Percentiles rank a stretch among this genome's conserved stretches.
These are phyloP conservation scores for Thermophis baileyi DNA, from an alignment of 2,113 vertebrate species.

Conservation along the genomic window DNA sequence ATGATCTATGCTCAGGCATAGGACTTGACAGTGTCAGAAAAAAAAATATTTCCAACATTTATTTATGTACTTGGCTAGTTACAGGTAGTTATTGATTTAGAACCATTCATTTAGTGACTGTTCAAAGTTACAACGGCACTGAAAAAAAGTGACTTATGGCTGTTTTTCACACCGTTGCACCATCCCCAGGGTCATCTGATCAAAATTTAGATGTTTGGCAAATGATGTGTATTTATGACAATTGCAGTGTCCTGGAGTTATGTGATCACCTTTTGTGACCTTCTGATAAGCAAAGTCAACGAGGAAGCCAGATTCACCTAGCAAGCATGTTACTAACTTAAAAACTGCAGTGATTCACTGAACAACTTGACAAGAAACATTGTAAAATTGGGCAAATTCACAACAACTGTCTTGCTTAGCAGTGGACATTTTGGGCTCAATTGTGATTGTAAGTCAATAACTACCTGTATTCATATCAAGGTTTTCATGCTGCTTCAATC, in stretches of 20 bases:
- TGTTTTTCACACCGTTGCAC: background rate
- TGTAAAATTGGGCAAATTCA: background rate
- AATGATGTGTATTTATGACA: background rate
- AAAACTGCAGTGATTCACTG: background rate
- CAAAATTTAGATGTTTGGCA: background rate
- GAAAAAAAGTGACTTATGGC: background rate
- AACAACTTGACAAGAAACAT: background rate
- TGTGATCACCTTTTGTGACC: no score
- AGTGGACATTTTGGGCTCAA: background rate
- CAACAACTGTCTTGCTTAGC: background rate
- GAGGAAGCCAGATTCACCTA: no score
- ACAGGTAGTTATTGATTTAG: background rate
- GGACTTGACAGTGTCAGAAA: background rate
- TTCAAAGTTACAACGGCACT: background rate
- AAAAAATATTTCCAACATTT: background rate
- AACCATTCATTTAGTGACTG: background rate
- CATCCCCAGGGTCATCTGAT: background rate
- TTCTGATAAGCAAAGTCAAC: no score
- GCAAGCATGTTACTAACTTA: no score
- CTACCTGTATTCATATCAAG: background rate
- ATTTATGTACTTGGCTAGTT: background rate
- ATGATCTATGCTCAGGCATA: background rate
- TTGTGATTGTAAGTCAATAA: background rate
- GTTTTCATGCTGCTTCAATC: background rate
- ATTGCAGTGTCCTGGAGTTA: background rate